Percentiles rank a stretch among this genome's conserved stretches.
phyloP scores from a whole-genome alignment of 2,888 invertebrate genomes.

The Cerceris rybyensis region DNA sequence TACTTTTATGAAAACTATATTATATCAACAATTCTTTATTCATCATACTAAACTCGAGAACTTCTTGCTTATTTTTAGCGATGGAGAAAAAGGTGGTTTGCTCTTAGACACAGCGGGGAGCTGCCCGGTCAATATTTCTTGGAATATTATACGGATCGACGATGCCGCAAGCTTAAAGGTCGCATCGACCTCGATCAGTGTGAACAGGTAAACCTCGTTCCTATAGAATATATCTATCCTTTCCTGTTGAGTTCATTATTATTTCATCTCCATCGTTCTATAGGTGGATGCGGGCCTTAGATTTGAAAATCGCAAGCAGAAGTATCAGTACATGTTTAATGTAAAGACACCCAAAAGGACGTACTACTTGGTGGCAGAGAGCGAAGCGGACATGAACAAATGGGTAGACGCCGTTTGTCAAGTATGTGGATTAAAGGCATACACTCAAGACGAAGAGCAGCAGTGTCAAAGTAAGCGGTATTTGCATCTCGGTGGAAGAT shows the following conservation, averaged over 20 bases:
- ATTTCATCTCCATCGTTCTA: constrained; percentile 22
- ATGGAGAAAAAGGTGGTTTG: constrained; percentile 98
- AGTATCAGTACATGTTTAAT: constrained; percentile 93
- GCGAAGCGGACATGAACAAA: constrained; percentile 95
- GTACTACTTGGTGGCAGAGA: constrained; percentile 96
- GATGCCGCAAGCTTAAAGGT: constrained; percentile 93
- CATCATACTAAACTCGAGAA: not conserved
- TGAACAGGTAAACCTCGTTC: constrained; percentile 88
- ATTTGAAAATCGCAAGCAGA: constrained; percentile 91
- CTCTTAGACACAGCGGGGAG: constrained; percentile 94
- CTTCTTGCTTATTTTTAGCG: constrained; percentile 85
- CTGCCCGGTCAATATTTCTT: constrained; percentile 96
- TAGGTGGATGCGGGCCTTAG: constrained; percentile 93
- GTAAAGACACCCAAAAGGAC: constrained; percentile 94
- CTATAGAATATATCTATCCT: not conserved
- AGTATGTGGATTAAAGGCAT: constrained; percentile 93
- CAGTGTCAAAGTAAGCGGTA: constrained; percentile 78
- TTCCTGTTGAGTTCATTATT: not conserved
- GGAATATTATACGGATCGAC: constrained; percentile 95
- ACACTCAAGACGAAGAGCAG: constrained; percentile 84
- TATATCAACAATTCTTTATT: too few relatives aligned
- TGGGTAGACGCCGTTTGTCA: constrained; percentile 98
- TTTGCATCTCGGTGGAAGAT: not conserved
- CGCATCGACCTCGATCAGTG: constrained; percentile 97
- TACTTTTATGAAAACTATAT: too few relatives aligned